Conservation (phyloP, 2,797 vertebrate genomes). For the Sitta carolinensis region DNA sequence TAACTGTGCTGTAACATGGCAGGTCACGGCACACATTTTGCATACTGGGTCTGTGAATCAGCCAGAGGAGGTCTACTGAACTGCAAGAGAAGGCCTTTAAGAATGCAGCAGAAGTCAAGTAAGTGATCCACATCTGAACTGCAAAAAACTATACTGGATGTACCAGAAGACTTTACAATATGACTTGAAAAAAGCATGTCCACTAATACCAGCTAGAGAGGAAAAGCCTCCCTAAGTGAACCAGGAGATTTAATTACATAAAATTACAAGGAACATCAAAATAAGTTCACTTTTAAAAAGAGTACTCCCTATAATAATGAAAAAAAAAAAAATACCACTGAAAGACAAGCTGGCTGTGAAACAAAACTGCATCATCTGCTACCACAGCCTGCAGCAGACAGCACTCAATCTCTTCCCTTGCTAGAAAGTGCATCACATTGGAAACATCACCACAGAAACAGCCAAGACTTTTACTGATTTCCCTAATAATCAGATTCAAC, state of each 20-base stretch:
- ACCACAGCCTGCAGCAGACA: not conserved
- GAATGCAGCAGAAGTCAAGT: not conserved
- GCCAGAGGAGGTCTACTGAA: not conserved
- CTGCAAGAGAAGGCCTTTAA: not conserved
- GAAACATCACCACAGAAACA: not conserved
- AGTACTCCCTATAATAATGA: not conserved
- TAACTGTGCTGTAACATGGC: not conserved
- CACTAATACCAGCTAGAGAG: not conserved
- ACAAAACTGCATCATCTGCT: not conserved
- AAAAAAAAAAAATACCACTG: not conserved
- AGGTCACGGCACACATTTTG: not conserved
- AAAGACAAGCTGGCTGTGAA: not conserved
- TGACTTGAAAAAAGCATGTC: not conserved
- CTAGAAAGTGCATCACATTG: accelerated
- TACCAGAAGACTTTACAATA: not conserved
- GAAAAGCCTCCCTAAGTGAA: not conserved
- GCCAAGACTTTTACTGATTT: not conserved
- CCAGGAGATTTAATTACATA: not conserved
- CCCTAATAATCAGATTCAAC: not conserved
- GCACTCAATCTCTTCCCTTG: not conserved
- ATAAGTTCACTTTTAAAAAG: not conserved
- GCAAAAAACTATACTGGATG: not conserved
- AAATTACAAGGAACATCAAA: not conserved
- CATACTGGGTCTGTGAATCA: not conserved
- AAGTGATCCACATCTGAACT: not conserved